phyloP scores from a whole-genome alignment of 2,888 invertebrate species.

The Lasioglossum figueresi region DNA sequence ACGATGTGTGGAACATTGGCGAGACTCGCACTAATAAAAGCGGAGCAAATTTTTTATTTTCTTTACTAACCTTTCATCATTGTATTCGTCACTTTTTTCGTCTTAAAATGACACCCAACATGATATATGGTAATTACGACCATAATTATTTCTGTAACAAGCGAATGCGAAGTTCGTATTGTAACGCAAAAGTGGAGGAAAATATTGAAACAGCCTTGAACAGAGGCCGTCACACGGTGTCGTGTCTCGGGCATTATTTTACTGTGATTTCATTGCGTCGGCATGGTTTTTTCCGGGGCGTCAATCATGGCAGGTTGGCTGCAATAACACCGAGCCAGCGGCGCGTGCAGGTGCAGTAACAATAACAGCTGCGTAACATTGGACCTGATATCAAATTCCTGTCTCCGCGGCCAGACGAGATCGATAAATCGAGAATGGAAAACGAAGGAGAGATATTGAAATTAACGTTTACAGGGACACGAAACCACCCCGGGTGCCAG shows the following conservation, averaged over 20 bases:
- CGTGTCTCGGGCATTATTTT: conserved; percentile 53
- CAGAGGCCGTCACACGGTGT: not conserved
- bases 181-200: too few relatives aligned
- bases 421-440: conserved; percentile 52
- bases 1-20: too few relatives aligned
- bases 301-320: conserved; percentile 57
- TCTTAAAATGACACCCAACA: too few relatives aligned
- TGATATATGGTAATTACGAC: too few relatives aligned
- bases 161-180: too few relatives aligned
- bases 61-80: too few relatives aligned
- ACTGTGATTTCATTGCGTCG: conserved; percentile 53
- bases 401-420: conserved; percentile 48
- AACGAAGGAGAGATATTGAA: conserved; percentile 48
- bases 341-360: conserved; percentile 52
- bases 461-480: conserved; percentile 47
- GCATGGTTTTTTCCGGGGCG: conserved; percentile 43
- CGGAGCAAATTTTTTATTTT: too few relatives aligned
- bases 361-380: conserved; percentile 65
- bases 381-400: conserved; percentile 70
- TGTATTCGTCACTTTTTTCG: too few relatives aligned
- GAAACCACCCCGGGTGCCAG: not conserved
- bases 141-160: too few relatives aligned
- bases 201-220: conserved; percentile 3
- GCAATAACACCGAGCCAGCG: conserved; percentile 57
- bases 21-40: too few relatives aligned